Conservation (phyloP, 2,797 vertebrate species). For the Protonibea diacanthus region DNA sequence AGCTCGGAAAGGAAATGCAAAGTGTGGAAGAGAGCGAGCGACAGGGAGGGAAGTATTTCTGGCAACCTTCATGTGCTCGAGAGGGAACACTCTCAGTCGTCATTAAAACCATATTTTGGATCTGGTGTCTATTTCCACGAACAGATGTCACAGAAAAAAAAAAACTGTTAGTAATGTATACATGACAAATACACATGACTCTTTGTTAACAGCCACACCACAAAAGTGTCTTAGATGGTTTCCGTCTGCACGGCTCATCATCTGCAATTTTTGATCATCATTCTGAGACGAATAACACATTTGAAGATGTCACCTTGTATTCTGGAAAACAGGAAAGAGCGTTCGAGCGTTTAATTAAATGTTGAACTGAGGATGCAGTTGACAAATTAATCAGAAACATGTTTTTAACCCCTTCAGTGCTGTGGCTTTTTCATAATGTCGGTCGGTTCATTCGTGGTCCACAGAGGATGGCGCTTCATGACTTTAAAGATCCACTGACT, state of each 20-base stretch:
- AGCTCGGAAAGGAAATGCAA: slow-evolving; percentile 60
- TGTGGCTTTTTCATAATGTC: neutral
- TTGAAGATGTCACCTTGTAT: neutral
- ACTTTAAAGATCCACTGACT: neutral
- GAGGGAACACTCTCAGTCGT: slow-evolving; percentile 44
- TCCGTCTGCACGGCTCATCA: no score
- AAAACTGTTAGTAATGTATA: neutral
- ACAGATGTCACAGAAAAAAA: slow-evolving; percentile 6
- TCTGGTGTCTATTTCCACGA: slow-evolving; percentile 36
- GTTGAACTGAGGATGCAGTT: neutral
- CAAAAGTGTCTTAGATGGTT: neutral
- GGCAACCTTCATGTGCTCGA: slow-evolving; percentile 34
- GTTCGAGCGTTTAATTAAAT: neutral
- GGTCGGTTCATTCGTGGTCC: neutral
- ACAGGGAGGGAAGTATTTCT: slow-evolving; percentile 34
- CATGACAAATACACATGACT: slow-evolving; percentile 37
- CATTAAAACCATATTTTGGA: slow-evolving; percentile 54
- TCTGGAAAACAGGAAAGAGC: neutral
- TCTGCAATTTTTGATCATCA: no score
- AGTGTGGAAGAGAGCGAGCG: slow-evolving; percentile 48
- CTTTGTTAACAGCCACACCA: slow-evolving; percentile 17
- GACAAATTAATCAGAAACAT: neutral
- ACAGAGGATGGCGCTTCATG: neutral
- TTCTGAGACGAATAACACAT: neutral
- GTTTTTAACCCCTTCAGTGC: neutral